Conservation (phyloP, 2,113 vertebrate species). For the Pleuronectes platessa region DNA sequence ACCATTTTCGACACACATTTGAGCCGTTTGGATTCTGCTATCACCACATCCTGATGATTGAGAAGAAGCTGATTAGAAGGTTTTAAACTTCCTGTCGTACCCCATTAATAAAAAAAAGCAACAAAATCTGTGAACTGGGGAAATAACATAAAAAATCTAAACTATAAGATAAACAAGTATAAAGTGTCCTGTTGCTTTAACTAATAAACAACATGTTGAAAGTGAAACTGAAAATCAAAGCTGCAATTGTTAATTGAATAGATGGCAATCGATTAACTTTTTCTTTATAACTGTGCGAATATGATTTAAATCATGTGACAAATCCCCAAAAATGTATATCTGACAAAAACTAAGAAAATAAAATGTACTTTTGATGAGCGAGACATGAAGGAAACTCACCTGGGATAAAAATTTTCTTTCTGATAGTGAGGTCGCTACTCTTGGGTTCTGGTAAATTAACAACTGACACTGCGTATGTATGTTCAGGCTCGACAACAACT, state of each 20-base stretch:
- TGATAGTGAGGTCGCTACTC: neutral
- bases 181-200: too few relatives aligned
- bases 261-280: too few relatives aligned
- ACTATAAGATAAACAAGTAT: too few relatives aligned
- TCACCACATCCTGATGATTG: constrained; percentile 66
- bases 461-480: constrained; percentile 67
- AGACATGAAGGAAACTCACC: constrained; percentile 53
- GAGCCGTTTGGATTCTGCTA: constrained; percentile 35
- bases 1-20: constrained; percentile 75
- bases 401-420: constrained; percentile 56
- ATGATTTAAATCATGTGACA: too few relatives aligned
- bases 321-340: too few relatives aligned
- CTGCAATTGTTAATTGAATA: too few relatives aligned
- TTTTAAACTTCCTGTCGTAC: neutral
- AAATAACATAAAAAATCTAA: neutral
- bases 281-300: too few relatives aligned
- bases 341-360: too few relatives aligned
- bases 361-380: neutral
- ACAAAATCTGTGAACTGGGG: neutral
- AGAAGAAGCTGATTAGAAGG: neutral
- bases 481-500: constrained; percentile 60
- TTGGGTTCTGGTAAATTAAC: constrained; percentile 76
- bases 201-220: too few relatives aligned
- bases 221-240: too few relatives aligned
- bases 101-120: too few relatives aligned